Conservation (phyloP, 2,888 invertebrate genomes). For the Ctenicera cuprea region DNA sequence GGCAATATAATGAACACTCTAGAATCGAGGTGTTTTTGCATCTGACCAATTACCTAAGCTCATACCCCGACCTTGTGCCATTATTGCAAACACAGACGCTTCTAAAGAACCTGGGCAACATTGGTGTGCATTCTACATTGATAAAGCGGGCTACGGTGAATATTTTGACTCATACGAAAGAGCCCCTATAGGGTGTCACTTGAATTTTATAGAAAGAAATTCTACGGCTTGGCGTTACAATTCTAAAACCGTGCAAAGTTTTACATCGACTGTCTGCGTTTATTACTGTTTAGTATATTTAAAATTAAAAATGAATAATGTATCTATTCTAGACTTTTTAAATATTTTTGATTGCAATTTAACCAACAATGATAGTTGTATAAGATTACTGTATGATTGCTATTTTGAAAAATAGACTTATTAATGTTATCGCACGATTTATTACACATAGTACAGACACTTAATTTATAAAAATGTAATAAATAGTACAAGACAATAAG, state of each 20-base stretch:
- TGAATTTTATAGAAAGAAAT: constrained; percentile 22
- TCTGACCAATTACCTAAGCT: constrained; percentile 18
- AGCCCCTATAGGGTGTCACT: constrained; percentile 9
- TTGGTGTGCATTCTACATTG: constrained; percentile 29
- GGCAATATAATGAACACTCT: neutral
- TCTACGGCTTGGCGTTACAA: neutral
- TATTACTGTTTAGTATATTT: constrained; percentile 27
- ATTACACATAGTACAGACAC: neutral
- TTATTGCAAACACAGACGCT: constrained; percentile 23
- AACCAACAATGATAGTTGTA: constrained; percentile 1
- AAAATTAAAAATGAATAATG: no score
- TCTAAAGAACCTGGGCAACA: constrained; percentile 23
- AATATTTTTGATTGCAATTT: constrained; percentile 16
- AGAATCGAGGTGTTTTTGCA: constrained; percentile 25
- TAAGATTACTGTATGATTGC: constrained; percentile 7
- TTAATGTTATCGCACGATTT: no score
- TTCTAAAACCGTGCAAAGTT: neutral
- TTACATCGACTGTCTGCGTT: constrained; percentile 18
- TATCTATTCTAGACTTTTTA: no score
- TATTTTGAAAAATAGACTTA: constrained; percentile 5
- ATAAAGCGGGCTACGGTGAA: constrained; percentile 12
- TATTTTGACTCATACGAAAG: constrained; percentile 32
- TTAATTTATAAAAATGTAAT: constrained; percentile 21
- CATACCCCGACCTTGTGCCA: constrained; percentile 2
- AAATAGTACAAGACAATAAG: neutral